Evolutionary conservation across 1,140 invertebrate species (phyloP).

Genomic region (Drosophila pandora): DNA sequence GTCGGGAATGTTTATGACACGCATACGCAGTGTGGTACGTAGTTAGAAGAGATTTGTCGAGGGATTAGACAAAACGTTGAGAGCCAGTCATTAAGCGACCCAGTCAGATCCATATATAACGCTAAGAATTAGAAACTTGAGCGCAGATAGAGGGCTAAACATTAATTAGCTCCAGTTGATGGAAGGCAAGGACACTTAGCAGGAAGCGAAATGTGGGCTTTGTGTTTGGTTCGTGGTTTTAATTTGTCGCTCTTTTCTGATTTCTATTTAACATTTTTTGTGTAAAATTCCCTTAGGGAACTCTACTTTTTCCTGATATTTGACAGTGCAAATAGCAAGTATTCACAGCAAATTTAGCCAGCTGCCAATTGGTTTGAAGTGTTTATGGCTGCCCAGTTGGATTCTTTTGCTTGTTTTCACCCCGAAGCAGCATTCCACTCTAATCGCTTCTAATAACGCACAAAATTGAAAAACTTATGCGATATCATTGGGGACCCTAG

Average conservation of each 20-base stretch:
- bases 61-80: conserved; percentile 70
- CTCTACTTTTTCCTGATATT: neutral
- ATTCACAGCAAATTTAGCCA: conserved; percentile 59
- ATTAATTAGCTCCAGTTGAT: conserved; percentile 40
- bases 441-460: conserved; percentile 83
- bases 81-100: conserved; percentile 66
- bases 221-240: neutral
- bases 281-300: neutral
- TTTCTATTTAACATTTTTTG: neutral
- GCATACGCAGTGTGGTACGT: conserved; percentile 54
- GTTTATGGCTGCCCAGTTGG: conserved; percentile 54
- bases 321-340: conserved; percentile 26
- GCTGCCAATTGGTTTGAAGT: conserved; percentile 62
- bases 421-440: conserved; percentile 41
- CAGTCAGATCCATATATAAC: conserved; percentile 42
- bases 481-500: conserved; percentile 75
- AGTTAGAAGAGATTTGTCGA: conserved; percentile 66
- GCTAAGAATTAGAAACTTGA: conserved; percentile 30
- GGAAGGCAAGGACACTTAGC: conserved; percentile 6
- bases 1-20: conserved; percentile 67
- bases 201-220: neutral
- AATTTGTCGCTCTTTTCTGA: neutral
- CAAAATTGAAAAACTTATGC: conserved; percentile 83
- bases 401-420: conserved; percentile 5
- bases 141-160: conserved; percentile 4